Conservation (phyloP, 2,888 invertebrate genomes). For the Orthosia gothica region DNA sequence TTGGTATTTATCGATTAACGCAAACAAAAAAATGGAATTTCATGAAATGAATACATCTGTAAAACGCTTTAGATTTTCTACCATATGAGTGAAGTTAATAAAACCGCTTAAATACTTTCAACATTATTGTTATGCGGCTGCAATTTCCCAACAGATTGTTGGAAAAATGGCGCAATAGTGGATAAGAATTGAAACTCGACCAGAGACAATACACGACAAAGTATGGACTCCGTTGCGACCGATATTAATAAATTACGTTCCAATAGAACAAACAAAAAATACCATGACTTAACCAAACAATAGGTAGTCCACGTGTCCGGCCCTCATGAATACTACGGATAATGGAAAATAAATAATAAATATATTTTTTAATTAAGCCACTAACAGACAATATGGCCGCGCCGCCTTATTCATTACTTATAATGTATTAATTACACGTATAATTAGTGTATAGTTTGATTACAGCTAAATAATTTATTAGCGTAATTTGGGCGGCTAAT, state of each 20-base stretch:
- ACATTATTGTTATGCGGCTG: no score
- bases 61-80: no score
- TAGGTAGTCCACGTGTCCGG: conserved; percentile 15
- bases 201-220: background rate
- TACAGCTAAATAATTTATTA: conserved; percentile 74
- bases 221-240: background rate
- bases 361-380: conserved; percentile 69
- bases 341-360: conserved; percentile 68
- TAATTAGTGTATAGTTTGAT: conserved; percentile 77
- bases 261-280: conserved; percentile 18
- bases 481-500: conserved; percentile 71
- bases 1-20: background rate
- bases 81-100: no score
- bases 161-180: background rate
- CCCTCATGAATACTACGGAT: conserved; percentile 54
- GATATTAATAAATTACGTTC: conserved; percentile 13
- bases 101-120: no score
- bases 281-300: conserved; percentile 15
- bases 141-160: background rate
- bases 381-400: conserved; percentile 67
- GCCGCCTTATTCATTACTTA: conserved; percentile 61
- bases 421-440: conserved; percentile 74
- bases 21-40: background rate
- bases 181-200: background rate
- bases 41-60: background rate